These are phyloP conservation scores for Spinus olivaceus DNA, from an alignment of 2,797 vertebrate genomes.

Conservation along the genomic window DNA sequence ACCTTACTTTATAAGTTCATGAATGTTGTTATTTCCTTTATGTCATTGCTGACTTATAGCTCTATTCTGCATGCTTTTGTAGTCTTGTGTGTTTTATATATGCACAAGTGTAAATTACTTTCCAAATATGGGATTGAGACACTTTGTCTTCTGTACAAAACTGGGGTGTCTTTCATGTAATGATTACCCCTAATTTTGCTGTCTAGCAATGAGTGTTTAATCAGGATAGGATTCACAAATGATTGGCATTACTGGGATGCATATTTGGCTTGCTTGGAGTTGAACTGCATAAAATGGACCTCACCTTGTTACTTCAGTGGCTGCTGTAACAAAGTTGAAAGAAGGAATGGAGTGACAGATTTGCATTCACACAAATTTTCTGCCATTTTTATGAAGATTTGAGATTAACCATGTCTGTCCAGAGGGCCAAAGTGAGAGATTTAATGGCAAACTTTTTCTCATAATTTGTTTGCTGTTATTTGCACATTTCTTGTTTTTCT, in stretches of 20 bases:
- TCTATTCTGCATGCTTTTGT: conserved; percentile 8
- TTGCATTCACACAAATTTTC: neutral
- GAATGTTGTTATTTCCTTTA: neutral
- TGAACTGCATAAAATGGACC: neutral
- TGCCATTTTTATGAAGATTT: neutral
- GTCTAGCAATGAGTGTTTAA: neutral
- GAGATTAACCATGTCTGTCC: neutral
- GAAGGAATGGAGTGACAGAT: neutral
- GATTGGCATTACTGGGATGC: neutral
- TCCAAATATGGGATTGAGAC: neutral
- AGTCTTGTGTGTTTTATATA: neutral
- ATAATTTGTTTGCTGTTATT: neutral
- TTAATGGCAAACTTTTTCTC: neutral
- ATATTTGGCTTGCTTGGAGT: neutral
- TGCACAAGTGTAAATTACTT: neutral
- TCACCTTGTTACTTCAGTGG: neutral
- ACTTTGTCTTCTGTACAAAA: neutral
- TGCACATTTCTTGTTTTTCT: neutral
- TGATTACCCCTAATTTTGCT: neutral
- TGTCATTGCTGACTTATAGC: neutral
- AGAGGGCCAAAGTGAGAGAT: neutral
- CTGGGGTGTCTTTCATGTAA: neutral
- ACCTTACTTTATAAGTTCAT: neutral
- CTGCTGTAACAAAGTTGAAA: neutral
- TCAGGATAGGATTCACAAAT: neutral